These are phyloP conservation scores for Oxygymnocypris stewartii DNA, from an alignment of 2,113 vertebrate genomes.

Conservation along the genomic window DNA sequence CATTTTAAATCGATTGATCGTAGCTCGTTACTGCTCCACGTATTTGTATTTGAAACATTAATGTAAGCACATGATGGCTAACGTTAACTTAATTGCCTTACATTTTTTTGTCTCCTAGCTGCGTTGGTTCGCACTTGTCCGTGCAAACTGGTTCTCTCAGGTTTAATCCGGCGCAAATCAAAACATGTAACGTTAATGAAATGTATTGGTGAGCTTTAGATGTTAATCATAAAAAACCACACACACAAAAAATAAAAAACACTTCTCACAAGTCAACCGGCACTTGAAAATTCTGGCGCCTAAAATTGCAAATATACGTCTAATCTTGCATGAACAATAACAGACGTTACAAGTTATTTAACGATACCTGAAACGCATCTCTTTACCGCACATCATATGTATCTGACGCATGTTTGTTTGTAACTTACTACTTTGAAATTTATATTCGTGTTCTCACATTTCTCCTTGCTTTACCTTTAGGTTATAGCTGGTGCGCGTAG, in stretches of 20 bases:
- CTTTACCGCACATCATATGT: neutral
- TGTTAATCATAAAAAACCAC: neutral
- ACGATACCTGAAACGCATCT: neutral
- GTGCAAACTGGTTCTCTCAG: conserved; percentile 33
- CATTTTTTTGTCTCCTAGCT: neutral
- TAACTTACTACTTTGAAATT: neutral
- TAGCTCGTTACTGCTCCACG: neutral
- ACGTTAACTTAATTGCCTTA: neutral
- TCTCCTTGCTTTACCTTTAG: neutral
- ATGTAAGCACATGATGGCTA: conserved; percentile 20
- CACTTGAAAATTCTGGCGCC: neutral
- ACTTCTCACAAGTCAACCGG: neutral
- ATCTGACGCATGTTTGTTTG: neutral
- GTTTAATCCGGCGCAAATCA: conserved; percentile 17
- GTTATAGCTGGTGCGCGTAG: neutral
- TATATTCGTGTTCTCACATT: neutral
- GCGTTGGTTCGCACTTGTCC: neutral
- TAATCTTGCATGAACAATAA: neutral
- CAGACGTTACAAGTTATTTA: neutral
- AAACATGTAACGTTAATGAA: neutral
- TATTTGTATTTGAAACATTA: neutral
- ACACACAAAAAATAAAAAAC: neutral
- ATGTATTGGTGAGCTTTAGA: neutral
- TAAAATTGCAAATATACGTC: neutral
- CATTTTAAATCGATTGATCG: neutral